Evolutionary conservation across 2,113 vertebrate species (phyloP).

Genomic region (Rynchops niger): DNA sequence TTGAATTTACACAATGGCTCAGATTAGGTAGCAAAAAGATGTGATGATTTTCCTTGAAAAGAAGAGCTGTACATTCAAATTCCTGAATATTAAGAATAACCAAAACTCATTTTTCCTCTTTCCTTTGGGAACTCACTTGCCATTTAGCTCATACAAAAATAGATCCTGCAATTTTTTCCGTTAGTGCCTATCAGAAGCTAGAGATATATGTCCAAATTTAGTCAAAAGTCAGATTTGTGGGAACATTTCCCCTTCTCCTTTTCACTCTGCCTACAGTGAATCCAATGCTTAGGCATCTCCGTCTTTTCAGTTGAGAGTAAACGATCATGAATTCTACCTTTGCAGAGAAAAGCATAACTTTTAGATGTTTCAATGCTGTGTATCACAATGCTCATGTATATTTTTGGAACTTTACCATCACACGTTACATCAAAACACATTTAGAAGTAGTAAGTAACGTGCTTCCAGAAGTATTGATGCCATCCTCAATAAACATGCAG

Average conservation of each 20-base stretch:
- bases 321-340: not conserved
- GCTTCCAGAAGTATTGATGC: not conserved
- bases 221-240: not conserved
- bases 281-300: not conserved
- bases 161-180: not conserved
- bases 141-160: not conserved
- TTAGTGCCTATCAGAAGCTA: not conserved
- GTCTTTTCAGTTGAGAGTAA: not conserved
- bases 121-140: not conserved
- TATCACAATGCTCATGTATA: not conserved
- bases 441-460: not conserved
- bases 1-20: not conserved
- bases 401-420: not conserved
- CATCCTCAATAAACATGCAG: not conserved
- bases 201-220: not conserved
- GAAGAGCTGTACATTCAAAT: not conserved
- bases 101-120: not conserved
- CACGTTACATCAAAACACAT: not conserved
- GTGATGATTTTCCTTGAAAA: not conserved
- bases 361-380: not conserved
- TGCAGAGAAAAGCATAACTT: not conserved
- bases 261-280: not conserved
- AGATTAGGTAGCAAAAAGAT: not conserved
- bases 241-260: not conserved
- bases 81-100: not conserved